Evolutionary conservation across 2,113 vertebrate species (phyloP).

Genomic region (Melanocharis versteri): DNA sequence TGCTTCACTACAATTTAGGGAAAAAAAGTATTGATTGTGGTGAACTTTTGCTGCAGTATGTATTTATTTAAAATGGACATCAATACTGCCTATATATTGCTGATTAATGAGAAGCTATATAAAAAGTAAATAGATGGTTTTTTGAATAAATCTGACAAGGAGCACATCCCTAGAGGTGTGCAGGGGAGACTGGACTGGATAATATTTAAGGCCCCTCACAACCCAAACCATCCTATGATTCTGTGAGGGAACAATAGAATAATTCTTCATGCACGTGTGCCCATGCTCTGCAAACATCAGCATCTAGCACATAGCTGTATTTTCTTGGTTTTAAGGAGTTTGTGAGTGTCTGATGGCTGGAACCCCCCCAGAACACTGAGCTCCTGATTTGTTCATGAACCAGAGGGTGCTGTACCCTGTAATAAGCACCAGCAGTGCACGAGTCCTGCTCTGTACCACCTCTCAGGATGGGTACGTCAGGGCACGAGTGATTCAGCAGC

Average conservation of each 20-base stretch:
- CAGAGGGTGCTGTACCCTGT: not conserved
- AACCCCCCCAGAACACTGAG: not conserved
- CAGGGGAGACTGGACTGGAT: not conserved
- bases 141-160: not conserved
- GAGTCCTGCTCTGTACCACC: not conserved
- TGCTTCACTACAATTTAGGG: not conserved
- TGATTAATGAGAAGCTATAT: not conserved
- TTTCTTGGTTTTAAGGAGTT: not conserved
- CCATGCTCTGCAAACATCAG: not conserved
- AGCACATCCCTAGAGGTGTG: not conserved
- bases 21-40: not conserved
- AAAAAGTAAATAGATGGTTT: not conserved
- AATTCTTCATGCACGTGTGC: not conserved
- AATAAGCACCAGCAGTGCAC: not conserved
- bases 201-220: not conserved
- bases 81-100: not conserved
- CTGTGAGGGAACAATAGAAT: not conserved
- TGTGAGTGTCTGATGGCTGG: not conserved
- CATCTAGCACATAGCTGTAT: accelerated
- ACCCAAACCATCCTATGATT: not conserved
- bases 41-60: not conserved
- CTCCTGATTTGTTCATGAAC: not conserved
- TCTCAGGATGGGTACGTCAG: not conserved
- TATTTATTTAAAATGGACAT: not conserved
- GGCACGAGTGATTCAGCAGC: not conserved